phyloP scores from a whole-genome alignment of 2,888 invertebrate species.

The Drosophila dives region DNA sequence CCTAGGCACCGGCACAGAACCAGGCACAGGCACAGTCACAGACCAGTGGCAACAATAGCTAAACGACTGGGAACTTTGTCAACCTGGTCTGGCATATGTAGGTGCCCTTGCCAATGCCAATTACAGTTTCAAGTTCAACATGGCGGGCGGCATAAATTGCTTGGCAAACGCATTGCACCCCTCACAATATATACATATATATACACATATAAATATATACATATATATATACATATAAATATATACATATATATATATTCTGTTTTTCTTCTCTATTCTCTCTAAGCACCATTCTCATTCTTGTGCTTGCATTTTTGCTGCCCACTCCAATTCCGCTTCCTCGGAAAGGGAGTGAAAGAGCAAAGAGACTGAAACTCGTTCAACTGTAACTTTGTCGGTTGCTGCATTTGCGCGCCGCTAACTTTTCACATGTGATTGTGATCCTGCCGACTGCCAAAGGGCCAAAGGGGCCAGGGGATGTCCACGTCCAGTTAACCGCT shows the following conservation, averaged over 20 bases:
- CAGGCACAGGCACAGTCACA: neutral
- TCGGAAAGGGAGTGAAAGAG: slow-evolving; percentile 28
- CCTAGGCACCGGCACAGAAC: neutral
- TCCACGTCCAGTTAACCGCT: slow-evolving; percentile 27
- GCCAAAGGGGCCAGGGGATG: slow-evolving; percentile 14
- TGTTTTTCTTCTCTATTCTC: slow-evolving; percentile 9
- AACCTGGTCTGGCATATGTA: slow-evolving; percentile 62
- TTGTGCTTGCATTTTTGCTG: slow-evolving; percentile 1
- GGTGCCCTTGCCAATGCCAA: slow-evolving; percentile 83
- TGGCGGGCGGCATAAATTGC: slow-evolving; percentile 79
- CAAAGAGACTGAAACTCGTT: slow-evolving; percentile 56
- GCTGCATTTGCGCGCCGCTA: slow-evolving; percentile 65
- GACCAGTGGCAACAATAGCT: slow-evolving; percentile 16
- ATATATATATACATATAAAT: neutral
- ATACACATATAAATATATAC: neutral
- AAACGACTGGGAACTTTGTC: slow-evolving; percentile 31
- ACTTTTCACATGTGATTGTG: slow-evolving; percentile 74
- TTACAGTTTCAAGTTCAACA: slow-evolving; percentile 83
- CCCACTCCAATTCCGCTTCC: slow-evolving; percentile 19
- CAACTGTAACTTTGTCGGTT: slow-evolving; percentile 63
- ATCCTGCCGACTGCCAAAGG: slow-evolving; percentile 40
- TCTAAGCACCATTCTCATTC: slow-evolving; percentile 10
- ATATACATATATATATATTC: no score
- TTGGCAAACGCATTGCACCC: slow-evolving; percentile 27
- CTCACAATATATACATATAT: slow-evolving; percentile 2